Percentiles rank a stretch among this genome's conserved stretches.
Evolutionary conservation across 2,113 vertebrate genomes (phyloP).

Genomic region (Lipotes vexillifer): DNA sequence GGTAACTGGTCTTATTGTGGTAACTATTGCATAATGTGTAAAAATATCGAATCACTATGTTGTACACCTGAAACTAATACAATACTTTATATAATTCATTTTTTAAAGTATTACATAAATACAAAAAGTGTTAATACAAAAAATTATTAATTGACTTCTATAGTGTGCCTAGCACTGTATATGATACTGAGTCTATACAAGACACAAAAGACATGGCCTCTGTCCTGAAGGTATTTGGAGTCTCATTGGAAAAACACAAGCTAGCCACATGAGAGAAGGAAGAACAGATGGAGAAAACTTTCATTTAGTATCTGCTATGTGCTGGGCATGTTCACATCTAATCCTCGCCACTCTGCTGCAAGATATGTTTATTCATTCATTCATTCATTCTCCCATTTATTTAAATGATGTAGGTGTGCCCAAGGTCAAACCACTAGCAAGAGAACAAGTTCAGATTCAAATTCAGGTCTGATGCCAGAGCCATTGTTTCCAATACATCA

Average conservation of each 20-base stretch:
- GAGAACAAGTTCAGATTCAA: conserved; percentile 36
- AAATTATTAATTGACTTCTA: background rate
- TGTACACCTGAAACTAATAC: background rate
- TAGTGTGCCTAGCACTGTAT: background rate
- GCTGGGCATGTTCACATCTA: conserved; percentile 18
- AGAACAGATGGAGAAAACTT: background rate
- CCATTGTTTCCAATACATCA: background rate
- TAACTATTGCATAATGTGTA: background rate
- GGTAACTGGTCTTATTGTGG: background rate
- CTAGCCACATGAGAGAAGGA: background rate
- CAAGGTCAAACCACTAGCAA: background rate
- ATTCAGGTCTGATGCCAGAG: background rate
- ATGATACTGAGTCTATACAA: background rate
- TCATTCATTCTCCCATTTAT: background rate
- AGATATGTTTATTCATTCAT: background rate
- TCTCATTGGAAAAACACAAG: background rate
- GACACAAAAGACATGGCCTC: background rate
- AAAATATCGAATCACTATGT: background rate
- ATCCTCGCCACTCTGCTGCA: background rate
- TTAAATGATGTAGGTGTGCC: background rate
- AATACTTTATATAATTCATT: background rate
- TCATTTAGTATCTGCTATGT: background rate
- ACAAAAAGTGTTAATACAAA: background rate
- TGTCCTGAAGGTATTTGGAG: background rate
- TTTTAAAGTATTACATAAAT: background rate